Conservation (phyloP, 2,888 invertebrate species). For the Fragum whitleyi region DNA sequence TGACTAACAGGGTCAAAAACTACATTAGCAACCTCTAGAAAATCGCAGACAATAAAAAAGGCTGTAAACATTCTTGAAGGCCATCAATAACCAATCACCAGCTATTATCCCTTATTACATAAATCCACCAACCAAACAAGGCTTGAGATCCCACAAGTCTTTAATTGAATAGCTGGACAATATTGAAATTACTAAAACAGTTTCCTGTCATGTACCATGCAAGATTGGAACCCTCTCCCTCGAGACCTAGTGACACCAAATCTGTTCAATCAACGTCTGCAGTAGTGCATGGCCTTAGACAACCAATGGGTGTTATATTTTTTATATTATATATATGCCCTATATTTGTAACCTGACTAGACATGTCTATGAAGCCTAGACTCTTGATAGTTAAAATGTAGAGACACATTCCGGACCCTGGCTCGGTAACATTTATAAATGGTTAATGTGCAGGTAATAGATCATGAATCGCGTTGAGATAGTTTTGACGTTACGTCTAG, state of each 20-base stretch:
- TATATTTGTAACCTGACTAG: too few species aligned
- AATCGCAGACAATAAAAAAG: background rate
- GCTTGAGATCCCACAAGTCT: background rate
- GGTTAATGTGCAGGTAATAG: too few species aligned
- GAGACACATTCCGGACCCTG: too few species aligned
- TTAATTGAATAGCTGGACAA: background rate
- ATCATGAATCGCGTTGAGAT: too few species aligned
- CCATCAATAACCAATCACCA: background rate
- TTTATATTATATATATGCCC: too few species aligned
- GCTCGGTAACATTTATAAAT: too few species aligned
- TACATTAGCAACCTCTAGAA: constrained; percentile 9
- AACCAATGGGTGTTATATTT: too few species aligned
- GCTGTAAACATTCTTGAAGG: background rate
- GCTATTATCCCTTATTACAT: background rate
- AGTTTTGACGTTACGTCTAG: too few species aligned
- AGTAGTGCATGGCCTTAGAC: constrained; percentile 26
- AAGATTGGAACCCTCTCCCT: constrained; percentile 3
- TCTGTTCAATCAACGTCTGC: constrained; percentile 2
- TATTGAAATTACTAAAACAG: constrained; percentile 21
- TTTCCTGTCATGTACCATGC: constrained; percentile 21
- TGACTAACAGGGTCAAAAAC: constrained; percentile 20
- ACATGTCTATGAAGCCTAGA: too few species aligned
- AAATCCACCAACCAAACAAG: background rate
- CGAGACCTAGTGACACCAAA: background rate
- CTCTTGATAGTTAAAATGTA: too few species aligned